These are phyloP conservation scores for Holacanthella duospinosa DNA, from an alignment of 2,888 invertebrate species.

Conservation along the genomic window DNA sequence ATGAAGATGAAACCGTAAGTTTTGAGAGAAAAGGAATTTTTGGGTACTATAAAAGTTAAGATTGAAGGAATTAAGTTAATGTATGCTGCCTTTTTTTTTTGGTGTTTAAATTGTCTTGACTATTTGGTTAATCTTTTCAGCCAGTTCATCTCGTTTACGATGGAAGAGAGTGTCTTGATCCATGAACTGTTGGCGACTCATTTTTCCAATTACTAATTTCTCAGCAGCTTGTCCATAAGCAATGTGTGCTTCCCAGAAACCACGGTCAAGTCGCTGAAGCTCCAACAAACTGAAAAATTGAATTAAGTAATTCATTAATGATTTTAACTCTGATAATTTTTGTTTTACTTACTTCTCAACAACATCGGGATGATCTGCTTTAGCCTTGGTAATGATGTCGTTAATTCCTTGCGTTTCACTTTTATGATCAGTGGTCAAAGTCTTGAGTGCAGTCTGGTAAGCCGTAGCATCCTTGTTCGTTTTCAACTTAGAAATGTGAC, in stretches of 20 bases:
- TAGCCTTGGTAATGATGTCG: slow-evolving; percentile 48
- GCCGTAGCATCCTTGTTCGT: slow-evolving; percentile 49
- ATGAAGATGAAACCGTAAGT: neutral
- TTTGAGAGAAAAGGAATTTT: neutral
- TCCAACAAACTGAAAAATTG: slow-evolving; percentile 22
- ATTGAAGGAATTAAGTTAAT: neutral
- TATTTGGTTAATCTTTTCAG: slow-evolving; percentile 47
- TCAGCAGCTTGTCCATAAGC: slow-evolving; percentile 50
- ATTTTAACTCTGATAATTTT: neutral
- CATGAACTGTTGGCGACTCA: slow-evolving; percentile 50
- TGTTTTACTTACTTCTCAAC: slow-evolving; percentile 45
- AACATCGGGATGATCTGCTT: slow-evolving; percentile 51
- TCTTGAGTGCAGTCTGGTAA: slow-evolving; percentile 47
- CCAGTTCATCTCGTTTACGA: slow-evolving; percentile 50
- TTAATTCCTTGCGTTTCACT: slow-evolving; percentile 47
- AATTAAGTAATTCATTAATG: slow-evolving; percentile 9
- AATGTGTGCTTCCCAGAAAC: slow-evolving; percentile 40
- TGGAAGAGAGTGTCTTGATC: slow-evolving; percentile 49
- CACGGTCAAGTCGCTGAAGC: slow-evolving; percentile 34
- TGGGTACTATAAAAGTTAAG: neutral
- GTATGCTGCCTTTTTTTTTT: neutral
- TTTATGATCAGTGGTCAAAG: slow-evolving; percentile 51
- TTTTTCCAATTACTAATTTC: slow-evolving; percentile 52
- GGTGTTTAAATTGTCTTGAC: slow-evolving; percentile 41
- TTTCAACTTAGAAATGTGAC: slow-evolving; percentile 52